Evolutionary conservation across 2,113 vertebrate genomes (phyloP), one percentile per base, ranked within the genome.

Genomic region (Rattus norvegicus): DNA sequence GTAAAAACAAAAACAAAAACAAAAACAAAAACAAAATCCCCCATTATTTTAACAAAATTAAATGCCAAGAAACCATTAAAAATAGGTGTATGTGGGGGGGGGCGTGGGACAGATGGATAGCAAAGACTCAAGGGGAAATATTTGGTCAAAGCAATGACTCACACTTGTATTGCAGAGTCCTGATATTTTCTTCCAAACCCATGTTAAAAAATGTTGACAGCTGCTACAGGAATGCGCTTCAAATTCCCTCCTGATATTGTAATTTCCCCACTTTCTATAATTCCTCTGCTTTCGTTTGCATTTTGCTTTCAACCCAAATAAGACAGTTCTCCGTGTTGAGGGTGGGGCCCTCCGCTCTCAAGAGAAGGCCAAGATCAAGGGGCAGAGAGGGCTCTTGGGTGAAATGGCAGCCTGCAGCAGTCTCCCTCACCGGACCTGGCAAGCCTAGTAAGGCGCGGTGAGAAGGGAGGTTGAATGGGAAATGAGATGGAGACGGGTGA

Each of bases 141-240:
- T 83, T 96, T 92, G n/a, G 76, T 92, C 47, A 88, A 95, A 94
- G 92, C 92, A 95, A 11, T 93, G 85, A 96, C 33, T 96, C 93
- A 91, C 13, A 14, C 85, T 52, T 76, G 33, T 54, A 56, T n/a
- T 89, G 56, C 24, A 65, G 59, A 85, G 92, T 73, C 96, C 92
- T 95, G 52, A 54, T 49, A 43, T 94, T 93, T 89, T 77, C 88
- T 63, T 61, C 88, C 73, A 76, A 76, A 90, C 73, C 33, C 76
- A 54, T 1, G 26, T n/a, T 85, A 84, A 90, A 43, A 90, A 30
- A 20, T 54, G 84, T 47, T 93, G 96, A 92, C 96, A 88, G 96
- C 91, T 86, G 92, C 59, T 56, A 1, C 59, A 43, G 65, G 84
- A 86, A 73, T 19, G 52, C 4, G n/a, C 79, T 56, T 63, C 92